Evolutionary conservation across 2,113 vertebrate species (phyloP).

Genomic region (Vidua macroura): DNA sequence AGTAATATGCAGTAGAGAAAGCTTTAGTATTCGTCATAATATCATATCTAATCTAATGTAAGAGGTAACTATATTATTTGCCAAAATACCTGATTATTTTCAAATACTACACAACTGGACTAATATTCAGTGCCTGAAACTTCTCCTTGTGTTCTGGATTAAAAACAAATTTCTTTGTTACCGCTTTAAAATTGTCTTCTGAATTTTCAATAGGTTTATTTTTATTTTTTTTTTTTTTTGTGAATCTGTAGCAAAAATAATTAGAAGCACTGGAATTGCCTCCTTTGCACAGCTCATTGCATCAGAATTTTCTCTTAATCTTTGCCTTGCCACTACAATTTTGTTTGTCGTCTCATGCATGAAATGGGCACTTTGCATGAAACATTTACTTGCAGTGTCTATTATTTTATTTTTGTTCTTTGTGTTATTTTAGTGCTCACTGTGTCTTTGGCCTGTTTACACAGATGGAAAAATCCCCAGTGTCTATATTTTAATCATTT

Average conservation of each 20-base stretch:
- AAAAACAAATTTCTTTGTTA: not conserved
- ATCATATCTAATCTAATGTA: not conserved
- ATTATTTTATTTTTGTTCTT: not conserved
- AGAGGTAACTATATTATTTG: not conserved
- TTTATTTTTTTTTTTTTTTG: not conserved
- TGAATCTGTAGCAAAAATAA: not conserved
- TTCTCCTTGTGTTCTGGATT: not conserved
- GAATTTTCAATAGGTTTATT: not conserved
- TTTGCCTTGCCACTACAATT: not conserved
- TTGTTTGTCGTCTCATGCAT: slow-evolving; percentile 4
- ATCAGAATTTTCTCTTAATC: slow-evolving; percentile 27
- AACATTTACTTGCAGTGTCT: not conserved
- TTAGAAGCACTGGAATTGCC: not conserved
- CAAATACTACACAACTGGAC: not conserved
- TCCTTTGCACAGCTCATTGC: not conserved
- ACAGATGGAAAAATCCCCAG: not conserved
- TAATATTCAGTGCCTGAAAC: not conserved
- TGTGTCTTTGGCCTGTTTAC: not conserved
- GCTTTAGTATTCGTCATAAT: not conserved
- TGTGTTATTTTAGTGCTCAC: not conserved
- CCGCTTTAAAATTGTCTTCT: not conserved
- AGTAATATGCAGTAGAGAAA: not conserved
- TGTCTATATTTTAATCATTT: not conserved
- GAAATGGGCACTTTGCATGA: not conserved
- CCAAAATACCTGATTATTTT: not conserved